Percentiles rank a stretch among this genome's conserved stretches.
These are phyloP conservation scores for Phortica okadai DNA, from an alignment of 2,888 invertebrate genomes.

Conservation along the genomic window DNA sequence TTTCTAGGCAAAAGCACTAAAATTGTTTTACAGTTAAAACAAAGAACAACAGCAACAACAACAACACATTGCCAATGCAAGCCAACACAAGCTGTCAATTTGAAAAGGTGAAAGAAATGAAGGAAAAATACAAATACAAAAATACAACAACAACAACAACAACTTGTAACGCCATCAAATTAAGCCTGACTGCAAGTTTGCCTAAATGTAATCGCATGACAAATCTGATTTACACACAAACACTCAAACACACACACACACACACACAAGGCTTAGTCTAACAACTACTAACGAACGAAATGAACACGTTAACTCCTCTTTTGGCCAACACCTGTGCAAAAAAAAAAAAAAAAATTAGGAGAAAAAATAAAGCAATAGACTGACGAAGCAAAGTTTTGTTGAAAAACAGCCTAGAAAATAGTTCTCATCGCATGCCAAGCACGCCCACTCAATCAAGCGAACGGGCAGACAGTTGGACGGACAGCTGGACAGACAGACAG, in stretches of 20 bases:
- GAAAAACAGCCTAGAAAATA: slow-evolving; percentile 7
- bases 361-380: background rate
- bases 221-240: background rate
- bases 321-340: background rate
- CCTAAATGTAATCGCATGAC: background rate
- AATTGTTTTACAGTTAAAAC: no score
- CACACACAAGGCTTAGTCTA: background rate
- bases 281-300: background rate
- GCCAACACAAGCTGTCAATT: no score
- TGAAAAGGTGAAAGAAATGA: no score
- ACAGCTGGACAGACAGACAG: background rate
- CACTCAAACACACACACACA: background rate
- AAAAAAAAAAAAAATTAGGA: background rate
- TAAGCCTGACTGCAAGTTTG: background rate
- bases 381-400: background rate
- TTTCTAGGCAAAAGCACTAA: no score
- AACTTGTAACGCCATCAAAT: background rate
- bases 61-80: no score
- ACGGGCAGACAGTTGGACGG: background rate
- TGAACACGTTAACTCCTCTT: background rate
- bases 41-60: no score
- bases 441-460: slow-evolving; percentile 30
- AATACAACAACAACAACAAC: no score
- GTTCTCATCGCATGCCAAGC: slow-evolving; percentile 4
- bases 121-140: no score